Evolutionary conservation across 2,888 invertebrate species (phyloP).

Genomic region (Galeopsomyia nigrocyanea): DNA sequence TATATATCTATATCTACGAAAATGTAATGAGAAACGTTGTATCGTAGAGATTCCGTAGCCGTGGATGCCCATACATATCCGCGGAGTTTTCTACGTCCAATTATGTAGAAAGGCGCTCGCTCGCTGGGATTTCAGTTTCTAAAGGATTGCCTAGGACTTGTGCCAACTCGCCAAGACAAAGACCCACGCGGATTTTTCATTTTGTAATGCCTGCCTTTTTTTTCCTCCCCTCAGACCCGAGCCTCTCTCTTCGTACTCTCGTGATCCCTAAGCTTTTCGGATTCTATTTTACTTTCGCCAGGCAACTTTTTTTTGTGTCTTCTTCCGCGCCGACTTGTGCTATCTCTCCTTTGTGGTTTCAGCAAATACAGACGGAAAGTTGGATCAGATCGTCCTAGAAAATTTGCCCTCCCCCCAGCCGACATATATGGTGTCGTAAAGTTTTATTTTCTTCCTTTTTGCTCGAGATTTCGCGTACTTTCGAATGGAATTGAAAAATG

Average conservation of each 20-base stretch:
- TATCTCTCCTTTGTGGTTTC: background rate
- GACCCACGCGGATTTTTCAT: constrained; percentile 33
- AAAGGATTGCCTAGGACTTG: constrained; percentile 22
- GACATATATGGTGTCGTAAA: too few species aligned
- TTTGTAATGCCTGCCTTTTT: constrained; percentile 1
- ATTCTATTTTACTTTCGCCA: background rate
- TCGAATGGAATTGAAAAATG: too few species aligned
- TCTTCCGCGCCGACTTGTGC: background rate
- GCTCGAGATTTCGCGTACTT: too few species aligned
- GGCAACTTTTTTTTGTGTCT: background rate
- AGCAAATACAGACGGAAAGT: too few species aligned
- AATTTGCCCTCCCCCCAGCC: too few species aligned
- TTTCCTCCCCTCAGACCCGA: too few species aligned
- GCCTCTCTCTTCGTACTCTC: too few species aligned
- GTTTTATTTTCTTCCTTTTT: too few species aligned
- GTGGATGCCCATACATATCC: constrained; percentile 7
- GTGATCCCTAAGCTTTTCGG: constrained; percentile 9
- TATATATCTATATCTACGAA: too few species aligned
- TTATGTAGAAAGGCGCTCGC: constrained; percentile 39
- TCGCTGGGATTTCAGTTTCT: constrained; percentile 30
- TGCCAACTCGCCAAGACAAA: constrained; percentile 14
- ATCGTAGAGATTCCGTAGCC: constrained; percentile 24
- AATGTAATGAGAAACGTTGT: too few species aligned
- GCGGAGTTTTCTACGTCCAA: constrained; percentile 26
- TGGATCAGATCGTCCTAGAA: too few species aligned